Conservation (phyloP, 2,113 vertebrate genomes). For the Colius striatus region DNA sequence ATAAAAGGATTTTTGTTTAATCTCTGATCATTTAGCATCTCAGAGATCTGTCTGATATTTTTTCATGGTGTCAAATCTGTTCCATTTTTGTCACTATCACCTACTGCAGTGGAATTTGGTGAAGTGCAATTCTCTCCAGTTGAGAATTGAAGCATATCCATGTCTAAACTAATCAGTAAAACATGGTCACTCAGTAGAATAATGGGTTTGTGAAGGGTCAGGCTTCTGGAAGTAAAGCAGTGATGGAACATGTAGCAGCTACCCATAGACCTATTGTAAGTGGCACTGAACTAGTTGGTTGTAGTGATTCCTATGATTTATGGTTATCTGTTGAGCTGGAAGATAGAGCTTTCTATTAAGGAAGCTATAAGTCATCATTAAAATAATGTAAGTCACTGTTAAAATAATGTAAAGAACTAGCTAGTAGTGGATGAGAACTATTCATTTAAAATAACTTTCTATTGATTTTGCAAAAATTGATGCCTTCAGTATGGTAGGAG, state of each 20-base stretch:
- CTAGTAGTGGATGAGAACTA: neutral
- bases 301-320: neutral
- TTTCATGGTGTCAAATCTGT: neutral
- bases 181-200: neutral
- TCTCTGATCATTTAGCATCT: neutral
- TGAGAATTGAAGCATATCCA: neutral
- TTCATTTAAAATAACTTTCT: conserved; percentile 32
- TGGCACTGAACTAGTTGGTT: neutral
- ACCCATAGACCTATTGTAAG: neutral
- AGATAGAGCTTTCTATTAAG: conserved; percentile 18
- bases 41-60: neutral
- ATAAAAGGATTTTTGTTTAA: neutral
- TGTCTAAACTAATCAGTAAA: neutral
- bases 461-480: conserved; percentile 53
- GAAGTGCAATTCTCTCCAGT: neutral
- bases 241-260: neutral
- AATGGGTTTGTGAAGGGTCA: neutral
- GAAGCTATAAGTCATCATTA: conserved; percentile 12
- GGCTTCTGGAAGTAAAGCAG: neutral
- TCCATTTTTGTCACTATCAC: neutral
- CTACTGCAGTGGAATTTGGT: neutral
- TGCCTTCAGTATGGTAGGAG: conserved; percentile 9
- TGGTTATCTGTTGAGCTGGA: neutral
- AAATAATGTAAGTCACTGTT: neutral
- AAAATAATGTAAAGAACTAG: conserved; percentile 5